These are phyloP conservation scores for Rhinolophus ferrumequinum DNA, from an alignment of 2,113 vertebrate genomes.

Conservation along the genomic window DNA sequence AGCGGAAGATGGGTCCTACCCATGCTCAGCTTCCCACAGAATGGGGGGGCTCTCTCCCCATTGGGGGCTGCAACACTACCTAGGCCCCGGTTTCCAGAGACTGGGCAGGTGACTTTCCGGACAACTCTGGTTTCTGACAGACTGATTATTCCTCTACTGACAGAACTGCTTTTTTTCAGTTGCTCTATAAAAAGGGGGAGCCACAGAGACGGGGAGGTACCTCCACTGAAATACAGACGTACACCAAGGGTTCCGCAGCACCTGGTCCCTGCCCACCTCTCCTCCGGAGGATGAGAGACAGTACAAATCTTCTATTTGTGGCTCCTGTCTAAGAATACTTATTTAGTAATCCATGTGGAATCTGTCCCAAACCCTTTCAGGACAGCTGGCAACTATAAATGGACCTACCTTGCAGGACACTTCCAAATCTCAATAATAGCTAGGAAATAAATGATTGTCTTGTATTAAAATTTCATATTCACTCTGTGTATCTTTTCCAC, in stretches of 20 bases:
- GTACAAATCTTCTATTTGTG: background rate
- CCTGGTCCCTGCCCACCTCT: background rate
- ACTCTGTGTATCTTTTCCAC: background rate
- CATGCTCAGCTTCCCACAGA: background rate
- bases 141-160: background rate
- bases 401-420: background rate
- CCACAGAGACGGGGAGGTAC: background rate
- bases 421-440: background rate
- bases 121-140: constrained; percentile 9
- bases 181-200: background rate
- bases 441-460: background rate
- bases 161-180: background rate
- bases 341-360: background rate
- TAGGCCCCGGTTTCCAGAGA: background rate
- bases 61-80: background rate
- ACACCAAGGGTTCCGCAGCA: background rate
- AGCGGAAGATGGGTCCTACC: background rate
- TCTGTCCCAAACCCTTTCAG: constrained; percentile 25
- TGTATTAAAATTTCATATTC: constrained; percentile 28
- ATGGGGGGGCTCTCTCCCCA: background rate
- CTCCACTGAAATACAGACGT: background rate
- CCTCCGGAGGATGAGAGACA: background rate
- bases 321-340: background rate
- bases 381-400: background rate
- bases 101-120: background rate